Base-by-base conservation (phyloP, 1,140 invertebrate species). In the Temnothorax nylanderi region DNA sequence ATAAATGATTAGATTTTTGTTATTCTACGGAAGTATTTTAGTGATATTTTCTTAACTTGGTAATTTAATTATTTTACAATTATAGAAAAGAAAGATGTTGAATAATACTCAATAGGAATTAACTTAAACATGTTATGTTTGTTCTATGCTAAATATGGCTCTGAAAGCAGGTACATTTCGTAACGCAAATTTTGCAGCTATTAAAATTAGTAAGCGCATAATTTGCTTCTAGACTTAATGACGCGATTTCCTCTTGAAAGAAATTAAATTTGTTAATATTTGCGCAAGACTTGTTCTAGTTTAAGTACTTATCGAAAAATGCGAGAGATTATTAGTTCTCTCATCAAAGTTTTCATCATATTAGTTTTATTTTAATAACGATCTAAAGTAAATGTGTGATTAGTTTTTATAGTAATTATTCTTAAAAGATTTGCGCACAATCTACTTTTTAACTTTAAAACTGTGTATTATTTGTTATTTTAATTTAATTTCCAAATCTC, bases 301-400 rank as follows among this genome's bases (percentile, higher is more conserved):
- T 4, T 21, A n/a, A n/a, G n/a, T n/a, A 60, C 13, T 41, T 58
- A 47, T 41, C 7, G 13, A 56, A 21, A 56, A 58, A 26, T 41
- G 3, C 16, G 34, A 56, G n/a, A 21, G 3, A 58, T 41, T 56
- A 56, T 21, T 26, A 6, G 3, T 75, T 56, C 1, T 37, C 13
- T 21, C 37, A 41, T 49, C 47, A n/a, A 58, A 58, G 34, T 21
- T 56, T 56, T 75, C 34, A 13, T 32, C 1, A 21, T 13, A 11
- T 51, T 34, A 71, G 21, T 49, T 71, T 72, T 34, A 71, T 51
- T 51, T 51, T n/a, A 72, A 72, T 51, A 72, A 32, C 51, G 6
- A 56, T 41, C 37, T 47, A 26, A 32, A 26, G 11, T 60, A 47
- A 47, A 47, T 47, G 37, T 41, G 7, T 41, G 6, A 47, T 47